Percentiles rank a stretch among this genome's conserved stretches.
Evolutionary conservation across 2,888 invertebrate species (phyloP).

Genomic region (Dromius quadrimaculatus): DNA sequence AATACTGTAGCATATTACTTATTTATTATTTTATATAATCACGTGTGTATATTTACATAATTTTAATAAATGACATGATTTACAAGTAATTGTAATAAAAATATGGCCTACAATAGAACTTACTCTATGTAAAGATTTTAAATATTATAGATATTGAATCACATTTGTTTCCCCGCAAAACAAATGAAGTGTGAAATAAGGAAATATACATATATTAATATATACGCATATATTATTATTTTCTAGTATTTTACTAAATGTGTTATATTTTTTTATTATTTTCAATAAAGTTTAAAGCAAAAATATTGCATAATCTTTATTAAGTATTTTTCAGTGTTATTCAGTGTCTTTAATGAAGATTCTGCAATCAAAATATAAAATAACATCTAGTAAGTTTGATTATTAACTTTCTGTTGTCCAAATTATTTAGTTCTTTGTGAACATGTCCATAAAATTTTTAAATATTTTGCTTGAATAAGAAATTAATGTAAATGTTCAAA

Average conservation of each 20-base stretch:
- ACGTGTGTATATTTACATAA: conserved; percentile 43
- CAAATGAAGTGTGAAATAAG: conserved; percentile 21
- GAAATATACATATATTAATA: conserved; percentile 31
- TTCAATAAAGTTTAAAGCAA: conserved; percentile 23
- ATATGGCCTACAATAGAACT: conserved; percentile 50
- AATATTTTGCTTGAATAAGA: conserved; percentile 29
- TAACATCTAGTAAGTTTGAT: conserved; percentile 20
- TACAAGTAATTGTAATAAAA: conserved; percentile 49
- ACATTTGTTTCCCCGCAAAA: conserved; percentile 1
- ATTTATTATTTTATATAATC: conserved; percentile 49
- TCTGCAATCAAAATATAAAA: conserved; percentile 23
- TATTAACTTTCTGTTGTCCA: conserved; percentile 14
- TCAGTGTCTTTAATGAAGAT: conserved; percentile 31
- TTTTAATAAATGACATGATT: conserved; percentile 45
- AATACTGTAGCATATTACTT: conserved; percentile 33
- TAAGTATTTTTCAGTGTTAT: conserved; percentile 13
- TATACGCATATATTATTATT: conserved; percentile 32
- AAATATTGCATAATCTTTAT: conserved; percentile 38
- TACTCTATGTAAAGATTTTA: conserved; percentile 48
- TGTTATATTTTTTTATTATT: conserved; percentile 41
- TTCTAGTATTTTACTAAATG: conserved; percentile 32
- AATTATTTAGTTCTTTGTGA: conserved; percentile 38
- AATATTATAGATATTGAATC: conserved; percentile 34
- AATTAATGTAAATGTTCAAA: conserved; percentile 29
- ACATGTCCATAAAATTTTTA: conserved; percentile 37